Percentiles rank a stretch among this genome's conserved stretches.
These are phyloP conservation scores for Spermophilus dauricus DNA, from an alignment of 2,113 vertebrate genomes.

Conservation along the genomic window DNA sequence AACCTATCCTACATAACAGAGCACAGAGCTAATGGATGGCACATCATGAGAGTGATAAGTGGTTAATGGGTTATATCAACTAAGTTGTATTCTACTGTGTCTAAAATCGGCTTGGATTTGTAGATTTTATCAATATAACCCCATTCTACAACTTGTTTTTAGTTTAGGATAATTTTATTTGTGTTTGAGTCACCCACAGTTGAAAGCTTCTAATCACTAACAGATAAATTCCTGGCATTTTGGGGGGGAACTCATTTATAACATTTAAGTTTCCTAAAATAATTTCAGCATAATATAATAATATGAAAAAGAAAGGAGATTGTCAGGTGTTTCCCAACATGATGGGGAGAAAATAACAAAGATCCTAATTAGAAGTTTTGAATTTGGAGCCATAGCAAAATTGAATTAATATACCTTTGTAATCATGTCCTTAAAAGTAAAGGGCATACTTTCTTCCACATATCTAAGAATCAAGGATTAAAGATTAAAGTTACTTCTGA, in stretches of 20 bases:
- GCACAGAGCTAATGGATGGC: not conserved
- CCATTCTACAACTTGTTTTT: not conserved
- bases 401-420: not conserved
- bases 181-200: not conserved
- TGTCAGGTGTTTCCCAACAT: not conserved
- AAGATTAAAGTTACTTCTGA: not conserved
- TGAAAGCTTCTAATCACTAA: not conserved
- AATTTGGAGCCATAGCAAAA: not conserved
- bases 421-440: not conserved
- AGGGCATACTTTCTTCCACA: not conserved
- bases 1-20: not conserved
- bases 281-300: not conserved
- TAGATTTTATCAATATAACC: not conserved
- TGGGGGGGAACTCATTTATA: not conserved
- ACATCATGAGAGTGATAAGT: not conserved
- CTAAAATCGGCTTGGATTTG: not conserved
- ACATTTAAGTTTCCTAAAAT: not conserved
- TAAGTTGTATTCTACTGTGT: not conserved
- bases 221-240: not conserved
- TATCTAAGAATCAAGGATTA: not conserved
- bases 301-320: not conserved
- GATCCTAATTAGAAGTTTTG: not conserved
- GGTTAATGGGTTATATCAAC: not conserved
- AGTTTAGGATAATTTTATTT: not conserved
- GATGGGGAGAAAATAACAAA: not conserved